Conservation (phyloP, 2,113 vertebrate genomes). For the Zosterops japonicus region DNA sequence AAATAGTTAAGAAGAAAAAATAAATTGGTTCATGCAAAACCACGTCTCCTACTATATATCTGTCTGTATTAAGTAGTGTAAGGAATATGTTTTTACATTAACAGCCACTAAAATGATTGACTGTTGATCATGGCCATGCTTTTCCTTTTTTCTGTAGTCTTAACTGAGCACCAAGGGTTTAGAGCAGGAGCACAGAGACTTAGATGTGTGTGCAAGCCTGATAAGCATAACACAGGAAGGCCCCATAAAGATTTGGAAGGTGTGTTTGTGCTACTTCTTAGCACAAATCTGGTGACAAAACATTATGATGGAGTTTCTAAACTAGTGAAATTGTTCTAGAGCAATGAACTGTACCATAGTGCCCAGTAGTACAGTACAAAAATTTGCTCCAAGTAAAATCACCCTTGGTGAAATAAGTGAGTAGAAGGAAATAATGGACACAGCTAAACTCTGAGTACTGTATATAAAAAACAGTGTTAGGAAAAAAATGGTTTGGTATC, state of each 20-base stretch:
- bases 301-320: neutral
- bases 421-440: neutral
- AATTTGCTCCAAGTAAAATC: neutral
- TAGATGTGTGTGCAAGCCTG: neutral
- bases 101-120: neutral
- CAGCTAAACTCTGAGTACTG: neutral
- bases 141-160: neutral
- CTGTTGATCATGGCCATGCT: neutral
- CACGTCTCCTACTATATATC: fast-evolving
- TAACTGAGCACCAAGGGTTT: neutral
- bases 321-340: neutral
- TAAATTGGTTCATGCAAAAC: neutral
- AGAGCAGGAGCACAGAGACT: neutral
- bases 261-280: neutral
- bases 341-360: neutral
- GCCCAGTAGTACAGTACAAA: neutral
- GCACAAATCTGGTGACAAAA: neutral
- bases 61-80: neutral
- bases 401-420: neutral
- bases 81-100: neutral
- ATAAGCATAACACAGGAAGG: neutral
- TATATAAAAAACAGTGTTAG: neutral
- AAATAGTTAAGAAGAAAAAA: neutral
- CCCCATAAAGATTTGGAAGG: neutral
- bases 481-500: neutral